Base-by-base conservation (phyloP, 2,113 vertebrate genomes). In the Oceanodroma tethys region DNA sequence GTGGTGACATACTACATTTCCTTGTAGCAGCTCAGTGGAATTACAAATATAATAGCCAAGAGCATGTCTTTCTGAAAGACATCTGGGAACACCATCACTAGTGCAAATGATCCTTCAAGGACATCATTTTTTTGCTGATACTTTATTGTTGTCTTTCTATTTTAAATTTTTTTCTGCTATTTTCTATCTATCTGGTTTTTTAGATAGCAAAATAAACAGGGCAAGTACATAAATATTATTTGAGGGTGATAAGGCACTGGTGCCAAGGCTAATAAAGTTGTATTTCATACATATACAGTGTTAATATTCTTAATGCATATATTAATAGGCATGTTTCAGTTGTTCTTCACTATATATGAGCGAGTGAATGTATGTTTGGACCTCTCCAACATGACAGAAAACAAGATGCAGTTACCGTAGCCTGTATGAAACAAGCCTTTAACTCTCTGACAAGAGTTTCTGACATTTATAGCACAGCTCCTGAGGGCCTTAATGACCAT, bases 381-480 rank as follows among this genome's bases (percentile, higher is more conserved):
- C 20, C 10, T 86, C 34, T 56, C 26, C 16, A 86, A 81, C 19
- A 79, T 21, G 32, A 66, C 81, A 96, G 80, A 93, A 90, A 97
- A 89, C 67, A 89, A 90, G 47, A 86, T 53, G 45, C 74, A 22
- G 59, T 47, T 96, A 86, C 68, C 2, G 1, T 7, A 96, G 60
- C 10, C 50, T 87, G 21, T 86, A 71, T 30, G 82, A 97, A 97
- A 96, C 47, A 93, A 96, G 47, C 40, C 40, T 97, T 98, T 97
- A 96, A 90, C 87, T 93, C 30, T 90, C 94, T 93, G 91, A 97
- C 96, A 98, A 94, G 86, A 91, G 53, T 83, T 96, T 63, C 55
- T 98, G 97, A 96, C 96, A 96, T 98, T 98, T 97, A 98, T 95
- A 98, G 89, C 38, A 45, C 65, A 97, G 81, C 29, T 98, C 91